Evolutionary conservation across 1,140 invertebrate genomes (phyloP).

Genomic region (Oryzaephilus surinamensis): DNA sequence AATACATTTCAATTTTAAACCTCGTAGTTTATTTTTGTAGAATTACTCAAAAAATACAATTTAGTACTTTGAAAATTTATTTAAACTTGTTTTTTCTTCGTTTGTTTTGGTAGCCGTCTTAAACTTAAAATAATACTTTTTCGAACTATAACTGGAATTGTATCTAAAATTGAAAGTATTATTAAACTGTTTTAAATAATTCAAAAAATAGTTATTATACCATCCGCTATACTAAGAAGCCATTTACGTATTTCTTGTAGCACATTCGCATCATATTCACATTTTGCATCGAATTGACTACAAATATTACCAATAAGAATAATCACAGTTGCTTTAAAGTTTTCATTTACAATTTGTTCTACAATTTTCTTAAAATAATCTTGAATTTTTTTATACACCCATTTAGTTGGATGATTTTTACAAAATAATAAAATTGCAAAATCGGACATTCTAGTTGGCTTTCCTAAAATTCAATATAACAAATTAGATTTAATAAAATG

Average conservation of each 20-base stretch:
- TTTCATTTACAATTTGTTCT: conserved; percentile 12
- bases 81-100: conserved; percentile 6
- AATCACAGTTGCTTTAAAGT: conserved; percentile 23
- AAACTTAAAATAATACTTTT: conserved; percentile 4
- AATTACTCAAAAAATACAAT: background rate
- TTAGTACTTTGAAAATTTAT: background rate
- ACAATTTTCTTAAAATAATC: conserved; percentile 18
- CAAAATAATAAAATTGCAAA: conserved; percentile 19
- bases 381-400: conserved; percentile 22
- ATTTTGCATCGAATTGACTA: conserved; percentile 8
- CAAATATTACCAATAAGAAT: conserved; percentile 21
- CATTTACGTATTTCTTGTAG: conserved; percentile 15
- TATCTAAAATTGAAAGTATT: conserved; percentile 1
- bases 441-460: conserved; percentile 14
- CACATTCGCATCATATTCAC: conserved; percentile 11
- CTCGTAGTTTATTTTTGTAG: no score
- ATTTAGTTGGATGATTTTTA: conserved; percentile 21
- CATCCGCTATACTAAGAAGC: conserved; percentile 12
- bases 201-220: conserved; percentile 6
- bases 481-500: no score
- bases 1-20: no score
- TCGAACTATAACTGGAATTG: conserved; percentile 3
- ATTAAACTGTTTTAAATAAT: background rate
- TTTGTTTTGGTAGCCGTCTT: conserved; percentile 1
- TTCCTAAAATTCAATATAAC: conserved; percentile 13